Evolutionary conservation across 2,888 invertebrate species (phyloP).

Genomic region (Byasa hedistus): DNA sequence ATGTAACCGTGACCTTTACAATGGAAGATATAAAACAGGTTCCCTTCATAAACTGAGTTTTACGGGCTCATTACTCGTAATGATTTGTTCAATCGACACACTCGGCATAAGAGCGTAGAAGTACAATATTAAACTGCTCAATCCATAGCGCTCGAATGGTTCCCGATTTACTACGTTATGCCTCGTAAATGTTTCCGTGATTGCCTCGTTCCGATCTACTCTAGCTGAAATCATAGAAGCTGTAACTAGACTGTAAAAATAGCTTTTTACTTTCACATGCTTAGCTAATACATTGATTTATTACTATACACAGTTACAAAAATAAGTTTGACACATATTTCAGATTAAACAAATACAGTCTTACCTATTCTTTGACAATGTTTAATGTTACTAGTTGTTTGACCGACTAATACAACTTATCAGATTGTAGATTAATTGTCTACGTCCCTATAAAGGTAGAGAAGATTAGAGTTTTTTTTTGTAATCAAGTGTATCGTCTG

Average conservation of each 20-base stretch:
- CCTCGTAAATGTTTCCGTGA: constrained; percentile 48
- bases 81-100: constrained; percentile 42
- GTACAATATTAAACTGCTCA: constrained; percentile 28
- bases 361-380: no score
- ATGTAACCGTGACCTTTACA: neutral
- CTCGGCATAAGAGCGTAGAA: constrained; percentile 23
- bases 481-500: no score
- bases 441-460: no score
- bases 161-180: constrained; percentile 43
- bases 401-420: no score
- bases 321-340: neutral
- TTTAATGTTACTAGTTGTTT: no score
- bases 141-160: constrained; percentile 35
- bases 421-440: no score
- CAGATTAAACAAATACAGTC: no score
- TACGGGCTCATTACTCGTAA: constrained; percentile 39
- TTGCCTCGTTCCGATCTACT: constrained; percentile 46
- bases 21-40: constrained; percentile 18
- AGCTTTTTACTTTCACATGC: constrained; percentile 24
- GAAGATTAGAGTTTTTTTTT: no score
- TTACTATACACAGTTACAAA: constrained; percentile 2
- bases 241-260: constrained; percentile 32
- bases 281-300: constrained; percentile 30
- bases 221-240: constrained; percentile 30
- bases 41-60: constrained; percentile 36